Percentiles rank a stretch among this genome's conserved stretches.
Evolutionary conservation across 2,888 invertebrate genomes (phyloP).

Genomic region (Conomelus anceps): DNA sequence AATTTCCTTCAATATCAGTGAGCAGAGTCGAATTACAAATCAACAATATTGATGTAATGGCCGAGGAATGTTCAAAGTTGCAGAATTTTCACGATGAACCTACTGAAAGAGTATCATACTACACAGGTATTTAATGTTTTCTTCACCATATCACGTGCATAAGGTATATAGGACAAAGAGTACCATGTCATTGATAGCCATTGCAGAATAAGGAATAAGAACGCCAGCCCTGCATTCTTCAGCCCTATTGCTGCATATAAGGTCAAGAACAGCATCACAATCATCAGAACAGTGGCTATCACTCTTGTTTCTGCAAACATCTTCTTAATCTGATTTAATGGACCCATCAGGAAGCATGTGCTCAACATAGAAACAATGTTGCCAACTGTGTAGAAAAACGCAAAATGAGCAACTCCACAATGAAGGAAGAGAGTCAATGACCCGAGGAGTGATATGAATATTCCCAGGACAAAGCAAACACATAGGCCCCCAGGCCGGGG

Average conservation of each 20-base stretch:
- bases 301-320: conserved; percentile 81
- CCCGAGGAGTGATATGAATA: conserved; percentile 70
- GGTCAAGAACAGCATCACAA: conserved; percentile 60
- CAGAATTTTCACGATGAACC: not conserved
- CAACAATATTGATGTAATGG: no score
- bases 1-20: no score
- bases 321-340: conserved; percentile 77
- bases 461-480: conserved; percentile 71
- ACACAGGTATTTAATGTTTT: conserved; percentile 56
- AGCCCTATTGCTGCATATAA: conserved; percentile 65
- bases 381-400: conserved; percentile 75
- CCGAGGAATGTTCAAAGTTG: not conserved
- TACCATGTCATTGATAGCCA: conserved; percentile 88
- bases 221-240: conserved; percentile 61
- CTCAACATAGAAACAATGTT: conserved; percentile 66
- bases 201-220: conserved; percentile 77
- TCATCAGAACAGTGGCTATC: conserved; percentile 70
- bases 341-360: conserved; percentile 87
- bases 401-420: conserved; percentile 59
- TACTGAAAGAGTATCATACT: conserved; percentile 21
- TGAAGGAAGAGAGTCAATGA: conserved; percentile 58
- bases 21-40: no score
- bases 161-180: conserved; percentile 85
- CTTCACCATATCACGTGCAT: conserved; percentile 74
- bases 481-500: no score